Evolutionary conservation across 1,140 invertebrate genomes (phyloP), one percentile per base, ranked within the genome.

Genomic region (Eubasilissa regina): DNA sequence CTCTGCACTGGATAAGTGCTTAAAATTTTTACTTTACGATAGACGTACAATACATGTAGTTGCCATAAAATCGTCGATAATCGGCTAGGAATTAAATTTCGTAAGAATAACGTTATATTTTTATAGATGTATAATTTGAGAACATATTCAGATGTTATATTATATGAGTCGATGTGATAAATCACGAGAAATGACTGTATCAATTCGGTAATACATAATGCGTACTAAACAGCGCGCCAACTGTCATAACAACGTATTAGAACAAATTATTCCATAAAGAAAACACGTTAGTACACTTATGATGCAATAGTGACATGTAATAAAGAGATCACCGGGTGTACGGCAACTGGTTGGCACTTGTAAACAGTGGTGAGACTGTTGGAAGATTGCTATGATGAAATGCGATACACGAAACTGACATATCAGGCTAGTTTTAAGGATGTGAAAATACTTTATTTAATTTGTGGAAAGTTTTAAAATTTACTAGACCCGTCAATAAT

Each of bases 111-210:
- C 58, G 21, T 25, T 19, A 62, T 62, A 62, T 13, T 25, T 21
- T 21, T 12, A 9, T 19, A 48, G 66, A 25, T 70, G 45, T 70
- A 25, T 70, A 70, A 53, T 70, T 70, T 70, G 15, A 17, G 47
- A n/a, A 45, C 47, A 62, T 62, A 25, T 35, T 35, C 25, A 6
- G 25, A 35, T 21, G 58, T 17, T 0, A 4, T 19, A 25, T 48
- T 53, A 51, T 70, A 47, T 48, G 47, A 47, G 44, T 70, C 17
- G 44, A n/a, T 8, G 66, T 70, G 48, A 70, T 70, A 70, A 25
- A 70, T 70, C 66, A 70, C 66, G 4, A 12, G 44, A 19, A 51
- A 70, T 70, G 66, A 53, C 66, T 70, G 66, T 53, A 70, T 70
- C 47, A 70, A 19, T 35, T 35, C 25, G 25, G 25, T 35, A 3